Evolutionary conservation across 2,113 vertebrate species (phyloP).

Genomic region (Gorsachius goisagi): DNA sequence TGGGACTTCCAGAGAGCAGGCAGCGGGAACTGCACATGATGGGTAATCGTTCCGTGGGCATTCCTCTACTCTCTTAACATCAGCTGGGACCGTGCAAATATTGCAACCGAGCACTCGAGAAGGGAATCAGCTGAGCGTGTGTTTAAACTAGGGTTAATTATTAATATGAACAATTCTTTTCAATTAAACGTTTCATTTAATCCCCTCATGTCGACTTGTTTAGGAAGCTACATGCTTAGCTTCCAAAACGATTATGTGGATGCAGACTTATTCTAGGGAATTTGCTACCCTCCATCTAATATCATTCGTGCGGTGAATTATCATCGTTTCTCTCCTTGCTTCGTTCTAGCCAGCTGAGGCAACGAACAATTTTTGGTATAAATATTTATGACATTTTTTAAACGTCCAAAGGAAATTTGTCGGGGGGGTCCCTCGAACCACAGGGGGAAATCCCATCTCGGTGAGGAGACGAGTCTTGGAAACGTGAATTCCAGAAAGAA

Average conservation of each 20-base stretch:
- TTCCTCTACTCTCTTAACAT: not conserved
- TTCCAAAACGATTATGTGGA: not conserved
- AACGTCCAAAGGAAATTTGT: not conserved
- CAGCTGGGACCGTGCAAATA: not conserved
- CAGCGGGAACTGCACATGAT: not conserved
- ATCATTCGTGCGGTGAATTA: not conserved
- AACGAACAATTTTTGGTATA: constrained; percentile 20
- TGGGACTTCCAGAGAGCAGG: not conserved
- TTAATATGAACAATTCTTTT: not conserved
- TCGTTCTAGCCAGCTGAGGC: not conserved
- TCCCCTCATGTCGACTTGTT: not conserved
- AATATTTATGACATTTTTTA: not conserved
- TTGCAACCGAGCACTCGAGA: not conserved
- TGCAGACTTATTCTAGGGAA: not conserved
- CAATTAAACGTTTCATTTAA: not conserved
- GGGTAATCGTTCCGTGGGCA: not conserved
- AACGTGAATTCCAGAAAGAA: not conserved
- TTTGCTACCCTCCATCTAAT: not conserved
- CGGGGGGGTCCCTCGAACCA: not conserved
- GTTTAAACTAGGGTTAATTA: not conserved
- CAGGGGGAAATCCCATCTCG: not conserved
- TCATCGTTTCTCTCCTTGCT: not conserved
- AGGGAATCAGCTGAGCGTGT: not conserved
- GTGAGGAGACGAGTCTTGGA: not conserved
- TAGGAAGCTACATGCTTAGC: not conserved